phyloP scores from a whole-genome alignment of 2,888 invertebrate species.

The Coelogynopora nodosa region DNA sequence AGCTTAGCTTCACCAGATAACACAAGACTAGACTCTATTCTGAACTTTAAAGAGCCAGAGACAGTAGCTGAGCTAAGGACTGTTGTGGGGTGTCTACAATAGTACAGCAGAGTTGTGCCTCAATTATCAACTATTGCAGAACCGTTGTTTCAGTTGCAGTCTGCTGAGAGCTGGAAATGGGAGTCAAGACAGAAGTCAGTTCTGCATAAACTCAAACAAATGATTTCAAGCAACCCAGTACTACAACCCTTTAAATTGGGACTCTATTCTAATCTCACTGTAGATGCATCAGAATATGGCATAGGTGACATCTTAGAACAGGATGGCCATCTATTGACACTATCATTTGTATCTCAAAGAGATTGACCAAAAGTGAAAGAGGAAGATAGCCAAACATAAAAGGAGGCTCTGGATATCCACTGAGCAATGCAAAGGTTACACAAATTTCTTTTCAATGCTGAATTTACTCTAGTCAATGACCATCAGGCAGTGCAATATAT shows the following conservation, averaged over 20 bases:
- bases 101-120: neutral
- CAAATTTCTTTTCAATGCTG: neutral
- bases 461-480: neutral
- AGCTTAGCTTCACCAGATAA: neutral
- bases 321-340: conserved; percentile 26
- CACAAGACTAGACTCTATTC: conserved; percentile 1
- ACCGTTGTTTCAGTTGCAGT: conserved; percentile 19
- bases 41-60: conserved; percentile 12
- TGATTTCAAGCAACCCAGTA: conserved; percentile 6
- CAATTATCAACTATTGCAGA: neutral
- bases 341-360: neutral
- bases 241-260: neutral
- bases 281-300: conserved; percentile 11
- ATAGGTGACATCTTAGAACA: conserved; percentile 12
- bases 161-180: conserved; percentile 3
- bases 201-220: neutral
- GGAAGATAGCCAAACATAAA: conserved; percentile 4
- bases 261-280: conserved; percentile 5
- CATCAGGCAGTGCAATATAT: neutral
- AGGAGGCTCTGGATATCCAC: neutral
- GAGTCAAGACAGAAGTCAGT: neutral
- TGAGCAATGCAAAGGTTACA: neutral
- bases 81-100: neutral
- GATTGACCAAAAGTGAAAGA: conserved; percentile 4
- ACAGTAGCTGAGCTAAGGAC: neutral